Percentiles rank a stretch among this genome's conserved stretches.
These are phyloP conservation scores for Ceraclea dissimilis DNA, from an alignment of 2,888 invertebrate genomes.

Conservation along the genomic window DNA sequence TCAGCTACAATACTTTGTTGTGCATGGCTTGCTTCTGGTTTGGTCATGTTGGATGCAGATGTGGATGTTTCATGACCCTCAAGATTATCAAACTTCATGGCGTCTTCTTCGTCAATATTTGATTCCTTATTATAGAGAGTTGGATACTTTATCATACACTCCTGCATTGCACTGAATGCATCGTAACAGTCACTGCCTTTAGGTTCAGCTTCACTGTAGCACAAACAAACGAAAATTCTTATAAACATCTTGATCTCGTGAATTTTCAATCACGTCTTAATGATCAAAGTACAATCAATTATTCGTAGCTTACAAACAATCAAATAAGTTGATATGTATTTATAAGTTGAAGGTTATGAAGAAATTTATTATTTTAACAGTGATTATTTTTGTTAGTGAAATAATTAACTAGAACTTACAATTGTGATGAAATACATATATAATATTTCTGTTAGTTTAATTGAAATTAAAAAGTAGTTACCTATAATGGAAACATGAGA, in stretches of 20 bases:
- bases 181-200: constrained; percentile 93
- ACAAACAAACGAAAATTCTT: constrained; percentile 44
- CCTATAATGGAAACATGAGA: constrained; percentile 90
- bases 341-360: too few relatives aligned
- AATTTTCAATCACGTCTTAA: too few relatives aligned
- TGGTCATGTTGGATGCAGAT: neutral
- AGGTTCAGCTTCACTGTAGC: constrained; percentile 74
- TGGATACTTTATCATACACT: constrained; percentile 83
- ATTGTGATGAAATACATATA: too few relatives aligned
- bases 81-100: constrained; percentile 23
- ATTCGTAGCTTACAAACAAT: too few relatives aligned
- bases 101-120: constrained; percentile 49
- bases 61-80: constrained; percentile 15
- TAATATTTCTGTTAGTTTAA: too few relatives aligned
- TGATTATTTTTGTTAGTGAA: too few relatives aligned
- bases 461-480: constrained; percentile 26
- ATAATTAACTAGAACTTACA: too few relatives aligned
- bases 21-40: neutral
- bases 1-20: constrained; percentile 2
- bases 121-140: constrained; percentile 71
- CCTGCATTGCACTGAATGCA: constrained; percentile 83
- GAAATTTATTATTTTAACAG: too few relatives aligned
- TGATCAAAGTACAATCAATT: too few relatives aligned
- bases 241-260: too few relatives aligned
- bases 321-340: too few relatives aligned